Evolutionary conservation across 2,888 invertebrate species (phyloP), one percentile per base, ranked within the genome.

Genomic region (Trachelus troglodyta): DNA sequence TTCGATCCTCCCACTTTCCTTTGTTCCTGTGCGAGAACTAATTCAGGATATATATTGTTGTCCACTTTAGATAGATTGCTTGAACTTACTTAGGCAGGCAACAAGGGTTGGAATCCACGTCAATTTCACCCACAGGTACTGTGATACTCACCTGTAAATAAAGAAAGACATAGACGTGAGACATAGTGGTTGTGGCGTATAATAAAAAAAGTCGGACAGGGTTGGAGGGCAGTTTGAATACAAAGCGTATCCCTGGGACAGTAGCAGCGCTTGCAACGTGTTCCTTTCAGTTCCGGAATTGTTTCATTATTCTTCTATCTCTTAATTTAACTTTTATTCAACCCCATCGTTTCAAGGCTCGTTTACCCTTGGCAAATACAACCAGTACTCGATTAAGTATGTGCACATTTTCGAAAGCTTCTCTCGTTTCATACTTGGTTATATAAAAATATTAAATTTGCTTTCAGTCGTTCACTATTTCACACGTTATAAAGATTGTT

Each of bases 91-190:
- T 56, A 56, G 56, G 56, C 56, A 56, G 56, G 56, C 56, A 56
- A 56, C 9, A 23, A 23, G 23, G 56, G 56, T 56, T 56, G 23
- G 56, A 56, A 23, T 56, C 2, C 77, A 75, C 69, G 30, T 33
- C n/a, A 69, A 33, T 71, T 35, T 69, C 75, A 69, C 69, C 37
- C 74, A 12, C 74, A 69, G 69, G 75, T 71, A 77, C 79, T 73
- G 80, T 73, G 79, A 81, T 84, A 82, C 87, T 87, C 83, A 86
- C 86, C 84, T 86, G 87, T 69, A 85, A 85, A 80, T 76, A 79
- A 81, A 82, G 75, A 76, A 75, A 76, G 75, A 34, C 12, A n/a
- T 12, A 74, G n/a, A 1, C 35, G 31, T 69, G 15, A 69, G 69
- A 69, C 23, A 0, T 15, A 23, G 23, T 30, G 11, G 31, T 15